Conservation (phyloP, 1,140 invertebrate genomes). For the Drosophila pachea region DNA sequence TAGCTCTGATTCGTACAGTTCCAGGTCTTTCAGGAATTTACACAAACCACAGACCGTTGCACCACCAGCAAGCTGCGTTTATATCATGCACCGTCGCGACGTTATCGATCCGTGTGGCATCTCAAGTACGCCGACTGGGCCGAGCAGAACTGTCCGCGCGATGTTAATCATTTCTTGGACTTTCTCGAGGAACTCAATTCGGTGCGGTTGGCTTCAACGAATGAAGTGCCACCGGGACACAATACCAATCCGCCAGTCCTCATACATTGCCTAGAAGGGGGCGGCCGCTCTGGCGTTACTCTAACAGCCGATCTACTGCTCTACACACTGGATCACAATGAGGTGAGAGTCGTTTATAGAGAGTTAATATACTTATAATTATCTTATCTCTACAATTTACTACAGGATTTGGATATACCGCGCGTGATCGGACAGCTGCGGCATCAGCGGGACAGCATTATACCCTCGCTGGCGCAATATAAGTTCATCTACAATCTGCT, state of each 20-base stretch:
- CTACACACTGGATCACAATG: conserved; percentile 92
- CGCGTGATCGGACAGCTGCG: conserved; percentile 87
- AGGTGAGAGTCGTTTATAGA: conserved; percentile 82
- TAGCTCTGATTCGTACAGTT: conserved; percentile 80
- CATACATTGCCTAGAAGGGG: conserved; percentile 85
- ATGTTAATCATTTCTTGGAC: conserved; percentile 84
- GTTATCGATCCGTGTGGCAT: conserved; percentile 87
- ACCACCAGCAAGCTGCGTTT: conserved; percentile 82
- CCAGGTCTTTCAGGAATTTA: conserved; percentile 84
- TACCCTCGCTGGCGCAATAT: conserved; percentile 93
- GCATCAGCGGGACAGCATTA: conserved; percentile 90
- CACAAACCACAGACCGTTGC: conserved; percentile 82
- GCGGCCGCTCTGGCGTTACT: conserved; percentile 87
- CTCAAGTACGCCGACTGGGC: conserved; percentile 90
- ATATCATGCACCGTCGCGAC: conserved; percentile 80
- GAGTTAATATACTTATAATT: neutral
- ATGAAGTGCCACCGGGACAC: conserved; percentile 83
- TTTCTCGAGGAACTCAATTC: conserved; percentile 92
- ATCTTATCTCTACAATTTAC: conserved; percentile 6
- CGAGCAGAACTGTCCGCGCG: conserved; percentile 84
- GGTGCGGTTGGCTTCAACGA: conserved; percentile 85
- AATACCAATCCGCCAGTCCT: conserved; percentile 86
- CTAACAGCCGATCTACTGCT: conserved; percentile 89
- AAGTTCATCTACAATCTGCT: conserved; percentile 92
- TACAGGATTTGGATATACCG: conserved; percentile 88